Evolutionary conservation across 92 coral and sea anemone genomes (phyloP), one percentile per base, ranked within the genome.

Genomic region (Heteractis magnifica): DNA sequence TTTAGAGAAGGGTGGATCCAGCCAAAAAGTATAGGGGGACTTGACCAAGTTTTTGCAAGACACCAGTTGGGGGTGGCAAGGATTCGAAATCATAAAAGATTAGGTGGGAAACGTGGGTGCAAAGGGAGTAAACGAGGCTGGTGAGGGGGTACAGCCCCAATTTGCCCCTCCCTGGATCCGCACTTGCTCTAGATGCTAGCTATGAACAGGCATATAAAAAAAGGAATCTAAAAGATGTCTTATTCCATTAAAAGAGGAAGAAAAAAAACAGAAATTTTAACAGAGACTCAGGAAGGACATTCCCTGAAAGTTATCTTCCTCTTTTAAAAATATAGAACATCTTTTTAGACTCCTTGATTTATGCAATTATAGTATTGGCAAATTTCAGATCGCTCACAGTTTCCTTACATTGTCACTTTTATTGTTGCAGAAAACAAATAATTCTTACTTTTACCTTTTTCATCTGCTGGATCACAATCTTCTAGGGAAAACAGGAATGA

Each of bases 401-500:
- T 60, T 16, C 68, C 68, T 52, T 52, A 52, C 15, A 16, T 60
- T 16, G 68, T 60, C 68, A 8, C 10, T 60, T 82, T 77, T 60
- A 60, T 60, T 60, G 68, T 60, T 60, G 68, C 71, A 65, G 71
- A 65, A 72, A 72, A 41, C 77, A 72, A 72, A 72, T 72, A 72
- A 72, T 41, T 72, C 3, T 72, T 72, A 26, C 51, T 65, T 49
- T 48, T 75, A 75, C 79, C 79, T 51, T 75, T 75, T 75, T 75
- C 79, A 75, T 75, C 56, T 48, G 77, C 86, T 51, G 86, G 71
- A 52, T 74, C 56, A 60, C 90, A 82, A 55, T 87, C 91, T 77
- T 88, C 87, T 11, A 83, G 48, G 19, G 56, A 13, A 58, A 51
- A 23, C 23, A 88, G 81, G 20, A 71, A 71, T 10, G 65, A 55